Conservation (phyloP, 2,797 vertebrate species). For the Menidia menidia region DNA sequence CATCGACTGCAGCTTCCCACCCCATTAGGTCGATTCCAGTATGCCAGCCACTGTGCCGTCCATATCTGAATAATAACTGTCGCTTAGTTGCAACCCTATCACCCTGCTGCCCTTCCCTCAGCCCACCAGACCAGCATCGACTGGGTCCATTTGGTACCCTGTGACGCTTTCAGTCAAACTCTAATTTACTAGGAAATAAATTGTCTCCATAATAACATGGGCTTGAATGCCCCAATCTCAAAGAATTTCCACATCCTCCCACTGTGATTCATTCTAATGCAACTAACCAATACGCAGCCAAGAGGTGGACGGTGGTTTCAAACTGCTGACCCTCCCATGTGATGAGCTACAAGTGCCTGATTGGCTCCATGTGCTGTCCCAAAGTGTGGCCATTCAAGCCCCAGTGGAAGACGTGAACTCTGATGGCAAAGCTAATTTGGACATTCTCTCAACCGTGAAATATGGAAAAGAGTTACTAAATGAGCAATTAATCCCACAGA, state of each 20-base stretch:
- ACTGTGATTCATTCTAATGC: constrained; percentile 39
- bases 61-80: constrained; percentile 82
- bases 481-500: constrained; percentile 81
- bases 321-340: constrained; percentile 46
- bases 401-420: constrained; percentile 73
- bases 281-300: constrained; percentile 33
- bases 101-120: constrained; percentile 60
- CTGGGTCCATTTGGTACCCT: constrained; percentile 83
- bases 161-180: constrained; percentile 81
- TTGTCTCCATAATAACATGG: constrained; percentile 73
- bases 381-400: constrained; percentile 70
- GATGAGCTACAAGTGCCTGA: constrained; percentile 45
- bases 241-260: constrained; percentile 46
- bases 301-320: constrained; percentile 36
- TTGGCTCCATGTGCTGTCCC: constrained; percentile 59
- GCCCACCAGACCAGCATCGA: constrained; percentile 75
- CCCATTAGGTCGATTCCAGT: constrained; percentile 81
- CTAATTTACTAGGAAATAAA: constrained; percentile 84
- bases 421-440: constrained; percentile 82
- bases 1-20: constrained; percentile 82
- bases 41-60: constrained; percentile 62
- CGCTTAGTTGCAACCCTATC: constrained; percentile 63
- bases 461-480: constrained; percentile 81
- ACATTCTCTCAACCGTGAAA: constrained; percentile 79
- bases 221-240: constrained; percentile 50